These are phyloP conservation scores for Enteromius fasciolatus DNA, from an alignment of 2,797 vertebrate species.

Conservation along the genomic window DNA sequence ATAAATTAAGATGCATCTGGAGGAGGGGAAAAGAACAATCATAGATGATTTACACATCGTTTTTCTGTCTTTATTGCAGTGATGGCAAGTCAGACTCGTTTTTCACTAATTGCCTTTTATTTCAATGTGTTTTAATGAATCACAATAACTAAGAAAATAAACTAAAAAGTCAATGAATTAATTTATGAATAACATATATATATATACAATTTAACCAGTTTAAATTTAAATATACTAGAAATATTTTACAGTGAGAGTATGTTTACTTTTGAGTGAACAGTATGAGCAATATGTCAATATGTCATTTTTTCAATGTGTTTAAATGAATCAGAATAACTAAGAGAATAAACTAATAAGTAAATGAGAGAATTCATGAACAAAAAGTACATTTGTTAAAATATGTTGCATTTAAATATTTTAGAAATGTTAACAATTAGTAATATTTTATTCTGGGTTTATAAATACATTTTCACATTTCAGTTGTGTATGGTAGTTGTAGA, in stretches of 20 bases:
- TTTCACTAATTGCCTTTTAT: neutral
- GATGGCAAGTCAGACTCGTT: neutral
- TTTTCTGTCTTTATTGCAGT: neutral
- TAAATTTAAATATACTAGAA: no score
- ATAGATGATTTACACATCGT: neutral
- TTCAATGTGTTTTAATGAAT: no score
- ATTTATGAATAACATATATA: no score
- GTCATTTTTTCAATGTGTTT: neutral
- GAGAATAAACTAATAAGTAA: neutral
- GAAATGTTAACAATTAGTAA: neutral
- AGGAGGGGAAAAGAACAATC: slow-evolving; percentile 13
- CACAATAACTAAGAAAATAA: no score
- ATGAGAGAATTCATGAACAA: neutral
- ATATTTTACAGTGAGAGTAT: no score
- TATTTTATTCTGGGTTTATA: neutral
- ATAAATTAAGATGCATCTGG: slow-evolving; percentile 17
- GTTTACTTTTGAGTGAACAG: no score
- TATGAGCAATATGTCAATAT: no score
- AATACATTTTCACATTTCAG: neutral
- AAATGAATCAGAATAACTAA: neutral
- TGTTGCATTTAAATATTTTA: neutral
- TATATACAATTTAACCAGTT: no score
- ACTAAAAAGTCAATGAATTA: no score
- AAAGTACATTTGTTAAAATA: neutral
- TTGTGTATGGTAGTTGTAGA: no score